These are phyloP conservation scores for Esox masquinongy DNA, from an alignment of 2,797 vertebrate genomes.

Conservation along the genomic window DNA sequence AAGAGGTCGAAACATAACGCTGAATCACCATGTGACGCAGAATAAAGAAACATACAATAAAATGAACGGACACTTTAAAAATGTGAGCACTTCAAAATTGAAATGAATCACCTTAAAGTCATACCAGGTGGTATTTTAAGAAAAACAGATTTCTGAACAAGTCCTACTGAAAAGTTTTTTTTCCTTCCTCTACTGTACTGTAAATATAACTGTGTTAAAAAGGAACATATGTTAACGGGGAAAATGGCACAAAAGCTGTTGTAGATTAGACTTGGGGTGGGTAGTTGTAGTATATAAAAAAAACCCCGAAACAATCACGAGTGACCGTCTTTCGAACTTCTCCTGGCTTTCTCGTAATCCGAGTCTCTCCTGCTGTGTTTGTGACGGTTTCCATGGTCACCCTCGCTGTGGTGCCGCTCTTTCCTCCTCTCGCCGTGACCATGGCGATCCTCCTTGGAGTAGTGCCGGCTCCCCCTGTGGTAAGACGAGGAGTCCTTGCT, in stretches of 20 bases:
- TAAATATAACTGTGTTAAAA: slow-evolving; percentile 43
- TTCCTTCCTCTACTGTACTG: slow-evolving; percentile 53
- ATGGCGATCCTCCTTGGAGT: slow-evolving; percentile 74
- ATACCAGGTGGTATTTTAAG: slow-evolving; percentile 44
- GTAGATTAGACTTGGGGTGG: slow-evolving; percentile 3
- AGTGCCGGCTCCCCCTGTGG: slow-evolving; percentile 65
- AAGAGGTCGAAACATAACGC: slow-evolving; percentile 26
- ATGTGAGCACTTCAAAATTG: slow-evolving; percentile 34
- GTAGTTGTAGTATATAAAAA: slow-evolving; percentile 18
- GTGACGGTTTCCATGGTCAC: slow-evolving; percentile 73
- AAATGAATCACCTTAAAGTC: slow-evolving; percentile 32
- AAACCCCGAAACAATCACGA: slow-evolving; percentile 58
- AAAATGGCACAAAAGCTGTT: slow-evolving; percentile 36
- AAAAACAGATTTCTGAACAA: slow-evolving; percentile 40
- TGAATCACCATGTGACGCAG: slow-evolving; percentile 46
- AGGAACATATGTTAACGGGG: slow-evolving; percentile 31
- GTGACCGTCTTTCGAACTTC: slow-evolving; percentile 74
- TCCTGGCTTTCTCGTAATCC: slow-evolving; percentile 75
- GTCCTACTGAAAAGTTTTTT: slow-evolving; percentile 47
- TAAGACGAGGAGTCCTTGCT: slow-evolving; percentile 45
- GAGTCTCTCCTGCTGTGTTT: slow-evolving; percentile 80
- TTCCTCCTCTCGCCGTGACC: slow-evolving; percentile 79
- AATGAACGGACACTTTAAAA: slow-evolving; percentile 48
- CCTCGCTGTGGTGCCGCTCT: slow-evolving; percentile 82
- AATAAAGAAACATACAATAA: slow-evolving; percentile 48